Base-by-base conservation (phyloP, 2,888 invertebrate genomes). In the Mesorhabditis spiculigera region DNA sequence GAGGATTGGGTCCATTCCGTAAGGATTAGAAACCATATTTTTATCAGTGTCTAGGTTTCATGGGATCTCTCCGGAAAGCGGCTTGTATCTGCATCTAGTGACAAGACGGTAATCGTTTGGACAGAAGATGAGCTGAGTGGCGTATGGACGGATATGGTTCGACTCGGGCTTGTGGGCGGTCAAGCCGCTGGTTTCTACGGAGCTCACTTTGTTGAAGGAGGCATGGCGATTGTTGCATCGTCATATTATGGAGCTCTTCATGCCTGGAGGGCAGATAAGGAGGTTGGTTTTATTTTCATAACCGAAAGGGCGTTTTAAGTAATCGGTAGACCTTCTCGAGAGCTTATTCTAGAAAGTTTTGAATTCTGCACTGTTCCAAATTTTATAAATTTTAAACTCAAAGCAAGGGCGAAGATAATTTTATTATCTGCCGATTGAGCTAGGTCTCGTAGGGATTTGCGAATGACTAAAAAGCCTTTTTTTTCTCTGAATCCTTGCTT, bases 1-100 rank as follows among this genome's bases (percentile, higher is more conserved):
- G 95, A 95, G 82, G 92, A 92, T 10, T 95, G 95, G 95, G 91
- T 96, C 65, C 94, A 94, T 86, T 92, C 93, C n/a, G 90, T 94
- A 0, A 90, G 58, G 90, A 91, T 79, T 90, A 90, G 5, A 68
- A 41, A n/a, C 43, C 10, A 16, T 6, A 10, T 50, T n/a, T 50
- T 50, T n/a, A 50, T 50, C 3, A 50, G n/a, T 50, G 8, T 50
- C 58, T n/a, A 50, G 58, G 58, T 50, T 50, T 50, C 65, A 4
- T 78, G 76, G 76, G 72, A 71, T 65, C 41, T 5, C 4, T 69
- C 75, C n/a, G 78, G 78, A 62, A 68, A 62, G 41, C 61, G 66
- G 45, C 71, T 84, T 5, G 69, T 82, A 42, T 80, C 83, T 5
- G 73, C 83, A 3, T 80, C 80, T 3, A 79, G 83, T 70, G 84